Conservation (phyloP, 2,888 invertebrate species). For the Prosapia bicincta region DNA sequence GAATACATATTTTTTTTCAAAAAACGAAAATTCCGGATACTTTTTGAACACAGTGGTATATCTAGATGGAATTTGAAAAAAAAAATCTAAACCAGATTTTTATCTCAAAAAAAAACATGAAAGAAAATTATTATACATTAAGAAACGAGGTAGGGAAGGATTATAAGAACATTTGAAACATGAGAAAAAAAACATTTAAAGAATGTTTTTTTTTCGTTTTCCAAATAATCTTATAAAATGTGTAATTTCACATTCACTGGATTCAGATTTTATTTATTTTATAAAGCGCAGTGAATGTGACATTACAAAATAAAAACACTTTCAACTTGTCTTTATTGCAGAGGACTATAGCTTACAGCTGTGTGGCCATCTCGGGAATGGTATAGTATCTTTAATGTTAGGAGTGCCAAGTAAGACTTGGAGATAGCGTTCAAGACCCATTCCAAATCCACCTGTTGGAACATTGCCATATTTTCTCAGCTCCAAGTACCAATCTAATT, state of each 20-base stretch:
- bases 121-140: too few species aligned
- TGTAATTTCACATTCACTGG: constrained; percentile 24
- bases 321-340: not conserved
- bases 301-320: constrained; percentile 20
- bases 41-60: too few species aligned
- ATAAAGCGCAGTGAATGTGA: constrained; percentile 19
- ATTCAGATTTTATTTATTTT: not conserved
- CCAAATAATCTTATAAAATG: not conserved
- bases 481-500: constrained; percentile 84
- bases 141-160: not conserved
- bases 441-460: constrained; percentile 91
- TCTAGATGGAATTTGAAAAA: too few species aligned
- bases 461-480: constrained; percentile 84
- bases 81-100: too few species aligned
- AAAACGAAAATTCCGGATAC: too few species aligned
- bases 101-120: too few species aligned
- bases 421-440: constrained; percentile 91
- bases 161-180: not conserved
- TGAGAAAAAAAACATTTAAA: not conserved
- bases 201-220: not conserved
- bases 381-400: constrained; percentile 92
- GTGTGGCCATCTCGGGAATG: constrained; percentile 94
- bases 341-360: constrained; percentile 57
- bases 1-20: too few species aligned
- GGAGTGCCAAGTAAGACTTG: constrained; percentile 74